A percentile compares a stretch with the other conserved stretches of the same genome.
phyloP scores from a whole-genome alignment of 2,113 vertebrate species.

The Platysteira castanea region DNA sequence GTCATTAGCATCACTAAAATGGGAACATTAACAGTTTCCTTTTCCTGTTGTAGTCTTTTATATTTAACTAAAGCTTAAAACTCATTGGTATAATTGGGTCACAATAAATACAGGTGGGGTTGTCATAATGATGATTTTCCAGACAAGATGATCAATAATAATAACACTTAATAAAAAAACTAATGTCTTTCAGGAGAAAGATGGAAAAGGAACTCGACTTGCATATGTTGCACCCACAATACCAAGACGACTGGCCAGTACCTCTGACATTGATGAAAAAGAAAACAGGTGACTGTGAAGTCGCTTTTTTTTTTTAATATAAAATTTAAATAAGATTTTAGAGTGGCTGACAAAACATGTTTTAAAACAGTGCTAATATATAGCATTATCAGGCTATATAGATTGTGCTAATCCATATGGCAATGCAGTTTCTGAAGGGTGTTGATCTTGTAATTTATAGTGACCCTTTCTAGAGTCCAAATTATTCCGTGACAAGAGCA shows the following conservation, averaged over 20 bases:
- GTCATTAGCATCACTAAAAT: not conserved
- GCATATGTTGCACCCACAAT: constrained; percentile 95
- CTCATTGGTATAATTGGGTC: not conserved
- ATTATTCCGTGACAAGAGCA: not conserved
- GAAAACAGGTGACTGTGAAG: constrained; percentile 86
- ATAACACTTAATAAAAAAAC: not conserved
- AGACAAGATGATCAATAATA: not conserved
- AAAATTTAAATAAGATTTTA: not conserved
- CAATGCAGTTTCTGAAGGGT: not conserved
- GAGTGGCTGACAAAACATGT: not conserved
- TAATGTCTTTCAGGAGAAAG: constrained; percentile 82
- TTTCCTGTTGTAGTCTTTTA: not conserved
- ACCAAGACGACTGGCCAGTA: constrained; percentile 91
- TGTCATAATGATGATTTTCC: not conserved
- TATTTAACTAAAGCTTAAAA: not conserved
- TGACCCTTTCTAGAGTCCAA: not conserved
- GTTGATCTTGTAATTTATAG: not conserved
- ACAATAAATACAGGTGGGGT: not conserved
- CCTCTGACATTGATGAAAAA: constrained; percentile 95
- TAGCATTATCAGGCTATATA: not conserved
- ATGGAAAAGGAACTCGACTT: constrained; percentile 86
- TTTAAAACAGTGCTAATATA: not conserved
- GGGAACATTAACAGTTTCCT: not conserved
- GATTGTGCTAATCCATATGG: not conserved
- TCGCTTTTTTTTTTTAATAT: not conserved